A percentile compares a stretch with the other conserved stretches of the same genome.
Evolutionary conservation across 2,888 invertebrate genomes (phyloP).

Genomic region (Noctua comes): DNA sequence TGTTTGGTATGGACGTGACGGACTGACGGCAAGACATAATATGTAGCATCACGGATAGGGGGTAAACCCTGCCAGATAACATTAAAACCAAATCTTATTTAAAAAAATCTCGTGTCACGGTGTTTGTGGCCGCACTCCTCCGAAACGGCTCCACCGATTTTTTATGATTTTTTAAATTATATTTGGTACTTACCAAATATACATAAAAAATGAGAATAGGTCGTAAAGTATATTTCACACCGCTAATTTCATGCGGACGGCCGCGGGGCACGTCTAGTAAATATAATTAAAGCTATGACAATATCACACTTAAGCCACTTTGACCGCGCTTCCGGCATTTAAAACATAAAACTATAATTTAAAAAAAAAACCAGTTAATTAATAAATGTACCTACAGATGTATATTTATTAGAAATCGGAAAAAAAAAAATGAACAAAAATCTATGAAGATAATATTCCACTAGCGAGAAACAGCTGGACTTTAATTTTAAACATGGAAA

Average conservation of each 20-base stretch:
- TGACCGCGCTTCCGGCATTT: constrained; percentile 15
- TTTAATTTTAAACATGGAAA: not conserved
- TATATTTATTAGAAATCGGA: not conserved
- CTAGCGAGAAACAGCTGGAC: not conserved
- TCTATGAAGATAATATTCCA: not conserved
- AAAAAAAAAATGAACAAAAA: not conserved
- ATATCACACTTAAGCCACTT: constrained; percentile 9
- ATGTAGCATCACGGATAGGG: not conserved
- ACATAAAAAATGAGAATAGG: too few relatives aligned
- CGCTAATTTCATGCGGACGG: too few relatives aligned
- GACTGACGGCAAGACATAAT: not conserved
- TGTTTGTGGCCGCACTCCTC: too few relatives aligned
- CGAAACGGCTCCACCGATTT: too few relatives aligned
- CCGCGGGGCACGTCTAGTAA: not conserved
- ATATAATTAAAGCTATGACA: not conserved
- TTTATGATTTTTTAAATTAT: too few relatives aligned
- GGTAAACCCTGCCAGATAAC: constrained; percentile 29
- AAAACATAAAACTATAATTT: not conserved
- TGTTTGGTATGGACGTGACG: constrained; percentile 25
- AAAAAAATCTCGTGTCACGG: too few relatives aligned
- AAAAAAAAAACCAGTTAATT: not conserved
- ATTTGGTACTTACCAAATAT: too few relatives aligned
- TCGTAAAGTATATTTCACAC: too few relatives aligned
- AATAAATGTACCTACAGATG: not conserved
- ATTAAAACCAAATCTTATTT: not conserved